Evolutionary conservation across 2,888 invertebrate genomes (phyloP).

Genomic region (Argynnis bischoffii): DNA sequence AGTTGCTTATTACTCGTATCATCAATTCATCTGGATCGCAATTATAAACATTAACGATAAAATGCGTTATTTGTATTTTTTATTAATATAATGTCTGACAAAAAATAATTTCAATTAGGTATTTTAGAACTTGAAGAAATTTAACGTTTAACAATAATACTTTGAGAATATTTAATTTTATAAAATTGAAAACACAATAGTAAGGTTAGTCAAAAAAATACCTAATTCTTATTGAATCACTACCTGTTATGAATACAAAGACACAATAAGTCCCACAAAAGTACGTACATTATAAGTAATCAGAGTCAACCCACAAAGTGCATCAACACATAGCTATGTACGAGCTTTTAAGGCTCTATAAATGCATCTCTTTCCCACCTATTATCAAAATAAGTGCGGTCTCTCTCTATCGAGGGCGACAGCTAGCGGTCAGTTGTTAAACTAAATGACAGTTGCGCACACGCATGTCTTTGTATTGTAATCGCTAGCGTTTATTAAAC

Average conservation of each 20-base stretch:
- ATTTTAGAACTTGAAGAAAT: too few relatives aligned
- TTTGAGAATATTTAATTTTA: too few relatives aligned
- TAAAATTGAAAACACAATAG: neutral
- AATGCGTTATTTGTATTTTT: too few relatives aligned
- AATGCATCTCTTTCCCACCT: slow-evolving; percentile 37
- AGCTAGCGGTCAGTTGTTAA: slow-evolving; percentile 61
- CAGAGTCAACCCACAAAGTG: slow-evolving; percentile 34
- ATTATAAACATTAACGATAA: too few relatives aligned
- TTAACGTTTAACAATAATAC: too few relatives aligned
- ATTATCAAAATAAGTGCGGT: slow-evolving; percentile 30
- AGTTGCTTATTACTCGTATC: too few relatives aligned
- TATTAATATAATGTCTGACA: too few relatives aligned
- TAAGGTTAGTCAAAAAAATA: neutral
- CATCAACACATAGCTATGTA: slow-evolving; percentile 39
- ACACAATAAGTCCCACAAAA: slow-evolving; percentile 35
- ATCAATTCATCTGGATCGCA: too few relatives aligned
- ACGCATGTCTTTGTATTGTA: slow-evolving; percentile 73
- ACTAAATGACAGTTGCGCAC: slow-evolving; percentile 71
- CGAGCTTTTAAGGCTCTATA: slow-evolving; percentile 48
- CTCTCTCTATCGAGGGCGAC: slow-evolving; percentile 56
- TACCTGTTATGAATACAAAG: slow-evolving; percentile 27
- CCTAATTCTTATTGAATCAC: slow-evolving; percentile 23
- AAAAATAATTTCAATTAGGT: too few relatives aligned
- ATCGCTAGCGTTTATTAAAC: slow-evolving; percentile 38
- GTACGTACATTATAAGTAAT: slow-evolving; percentile 34